These are phyloP conservation scores for Pangasius krempfi DNA, from an alignment of 2,797 vertebrate species.

Conservation along the genomic window DNA sequence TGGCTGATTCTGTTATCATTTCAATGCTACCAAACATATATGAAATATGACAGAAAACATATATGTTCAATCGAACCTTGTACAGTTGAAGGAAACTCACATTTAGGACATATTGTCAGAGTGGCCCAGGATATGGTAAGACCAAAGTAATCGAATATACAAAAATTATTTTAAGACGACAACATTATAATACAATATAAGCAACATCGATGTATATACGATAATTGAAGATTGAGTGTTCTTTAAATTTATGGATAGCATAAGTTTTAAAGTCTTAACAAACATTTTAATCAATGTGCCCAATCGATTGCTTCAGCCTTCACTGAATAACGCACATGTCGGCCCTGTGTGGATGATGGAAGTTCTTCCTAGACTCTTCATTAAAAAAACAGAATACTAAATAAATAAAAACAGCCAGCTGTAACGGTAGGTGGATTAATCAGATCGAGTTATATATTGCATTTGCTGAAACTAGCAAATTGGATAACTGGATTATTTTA, in stretches of 20 bases:
- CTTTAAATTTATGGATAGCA: no score
- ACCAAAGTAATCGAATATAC: constrained; percentile 46
- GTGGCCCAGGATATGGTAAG: constrained; percentile 3
- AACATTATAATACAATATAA: not conserved
- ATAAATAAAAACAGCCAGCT: not conserved
- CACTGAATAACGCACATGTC: constrained; percentile 3
- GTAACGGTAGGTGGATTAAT: not conserved
- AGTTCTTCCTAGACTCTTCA: not conserved
- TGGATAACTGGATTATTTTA: not conserved
- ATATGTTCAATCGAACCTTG: not conserved
- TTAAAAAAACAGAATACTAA: not conserved
- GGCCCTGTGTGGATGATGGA: constrained; percentile 17
- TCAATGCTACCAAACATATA: not conserved
- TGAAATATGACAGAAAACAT: not conserved
- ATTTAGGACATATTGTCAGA: not conserved
- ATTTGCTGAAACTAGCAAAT: not conserved
- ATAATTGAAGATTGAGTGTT: not conserved
- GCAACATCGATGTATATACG: not conserved
- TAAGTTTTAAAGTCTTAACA: not conserved
- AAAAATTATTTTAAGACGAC: not conserved
- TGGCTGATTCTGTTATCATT: not conserved
- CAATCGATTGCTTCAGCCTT: constrained; percentile 30
- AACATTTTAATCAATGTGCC: not conserved
- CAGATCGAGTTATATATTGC: not conserved
- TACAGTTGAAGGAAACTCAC: not conserved